Evolutionary conservation across 2,888 invertebrate species (phyloP).

Genomic region (Sisyra terminalis): DNA sequence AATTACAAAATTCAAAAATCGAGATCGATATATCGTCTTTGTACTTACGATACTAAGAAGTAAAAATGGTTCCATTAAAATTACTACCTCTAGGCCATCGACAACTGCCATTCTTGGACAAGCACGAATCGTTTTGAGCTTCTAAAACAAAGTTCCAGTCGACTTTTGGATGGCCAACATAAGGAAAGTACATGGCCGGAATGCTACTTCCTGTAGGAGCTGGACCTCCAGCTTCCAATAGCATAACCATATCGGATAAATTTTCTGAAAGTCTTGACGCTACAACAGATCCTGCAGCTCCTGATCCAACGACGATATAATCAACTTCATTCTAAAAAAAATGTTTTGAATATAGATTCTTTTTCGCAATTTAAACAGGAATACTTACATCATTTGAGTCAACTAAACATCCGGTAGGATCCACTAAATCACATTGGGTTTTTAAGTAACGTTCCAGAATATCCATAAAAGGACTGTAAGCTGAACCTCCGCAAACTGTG

Average conservation of each 20-base stretch:
- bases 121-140: constrained; percentile 9
- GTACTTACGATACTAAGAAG: too few relatives aligned
- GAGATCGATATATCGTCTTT: too few relatives aligned
- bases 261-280: constrained; percentile 9
- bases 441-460: neutral
- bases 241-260: constrained; percentile 6
- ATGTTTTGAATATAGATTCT: too few relatives aligned
- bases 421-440: constrained; percentile 4
- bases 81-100: constrained; percentile 9
- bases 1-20: too few relatives aligned
- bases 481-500: neutral
- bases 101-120: constrained; percentile 7
- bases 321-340: constrained; percentile 1
- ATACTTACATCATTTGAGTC: constrained; percentile 1
- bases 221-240: constrained; percentile 10
- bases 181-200: constrained; percentile 10
- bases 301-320: constrained; percentile 11
- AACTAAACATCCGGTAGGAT: constrained; percentile 1
- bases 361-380: too few relatives aligned
- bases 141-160: constrained; percentile 9
- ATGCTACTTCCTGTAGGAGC: constrained; percentile 8
- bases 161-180: constrained; percentile 7
- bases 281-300: constrained; percentile 9
- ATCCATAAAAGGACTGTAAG: neutral
- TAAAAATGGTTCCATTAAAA: too few relatives aligned